These are phyloP conservation scores for Penaeus indicus DNA, from an alignment of 1,140 invertebrate species.

Conservation along the genomic window DNA sequence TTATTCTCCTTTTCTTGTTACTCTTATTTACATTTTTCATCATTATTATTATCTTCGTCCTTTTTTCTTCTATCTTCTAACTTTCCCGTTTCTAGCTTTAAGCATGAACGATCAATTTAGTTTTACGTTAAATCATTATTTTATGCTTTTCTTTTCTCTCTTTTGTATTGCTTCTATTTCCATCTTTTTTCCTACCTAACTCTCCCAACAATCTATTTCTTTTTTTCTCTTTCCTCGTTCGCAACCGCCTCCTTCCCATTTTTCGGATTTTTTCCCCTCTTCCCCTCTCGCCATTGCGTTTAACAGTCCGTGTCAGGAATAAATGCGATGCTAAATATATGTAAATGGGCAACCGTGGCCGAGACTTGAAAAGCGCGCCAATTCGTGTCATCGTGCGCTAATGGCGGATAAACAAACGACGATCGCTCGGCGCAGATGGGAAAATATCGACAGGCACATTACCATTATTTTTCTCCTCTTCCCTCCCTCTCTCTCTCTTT, in stretches of 20 bases:
- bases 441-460: conserved; percentile 38
- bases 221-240: conserved; percentile 17
- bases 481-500: not conserved
- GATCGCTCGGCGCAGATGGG: conserved; percentile 45
- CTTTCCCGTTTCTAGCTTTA: too few relatives aligned
- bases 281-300: conserved; percentile 6
- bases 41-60: too few relatives aligned
- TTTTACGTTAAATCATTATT: too few relatives aligned
- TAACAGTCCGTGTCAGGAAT: conserved; percentile 28
- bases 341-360: conserved; percentile 45
- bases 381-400: conserved; percentile 48
- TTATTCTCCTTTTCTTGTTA: too few relatives aligned
- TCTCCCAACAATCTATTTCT: not conserved
- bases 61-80: too few relatives aligned
- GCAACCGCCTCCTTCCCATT: not conserved
- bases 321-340: conserved; percentile 46
- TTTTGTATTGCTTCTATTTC: not conserved
- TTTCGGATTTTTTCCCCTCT: not conserved
- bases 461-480: conserved; percentile 18
- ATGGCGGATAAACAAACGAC: conserved; percentile 48
- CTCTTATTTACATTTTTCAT: too few relatives aligned
- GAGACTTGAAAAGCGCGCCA: conserved; percentile 42
- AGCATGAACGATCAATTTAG: too few relatives aligned
- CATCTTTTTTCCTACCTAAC: not conserved
- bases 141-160: too few relatives aligned